Percentiles rank a stretch among this genome's conserved stretches.
phyloP scores from a whole-genome alignment of 2,888 invertebrate species.

The Apoderus coryli region DNA sequence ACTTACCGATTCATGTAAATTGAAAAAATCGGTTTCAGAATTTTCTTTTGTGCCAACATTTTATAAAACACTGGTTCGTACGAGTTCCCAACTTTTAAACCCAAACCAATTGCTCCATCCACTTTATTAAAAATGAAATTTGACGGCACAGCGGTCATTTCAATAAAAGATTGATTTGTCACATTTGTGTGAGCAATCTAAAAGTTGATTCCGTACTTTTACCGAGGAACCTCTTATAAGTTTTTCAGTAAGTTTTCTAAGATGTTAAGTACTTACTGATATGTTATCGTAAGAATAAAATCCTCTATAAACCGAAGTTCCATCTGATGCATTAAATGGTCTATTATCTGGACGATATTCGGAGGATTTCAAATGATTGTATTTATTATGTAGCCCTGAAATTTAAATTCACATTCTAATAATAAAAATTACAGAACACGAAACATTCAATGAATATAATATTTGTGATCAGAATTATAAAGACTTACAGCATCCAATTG shows the following conservation, averaged over 20 bases:
- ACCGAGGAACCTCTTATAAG: neutral
- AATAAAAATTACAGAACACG: too few relatives aligned
- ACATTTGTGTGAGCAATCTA: constrained; percentile 42
- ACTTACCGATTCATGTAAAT: constrained; percentile 52
- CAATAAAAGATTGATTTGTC: constrained; percentile 52
- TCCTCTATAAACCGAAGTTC: constrained; percentile 45
- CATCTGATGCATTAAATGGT: constrained; percentile 39
- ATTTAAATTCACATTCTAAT: too few relatives aligned
- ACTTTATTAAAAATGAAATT: constrained; percentile 50
- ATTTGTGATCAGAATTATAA: too few relatives aligned
- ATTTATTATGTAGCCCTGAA: constrained; percentile 49
- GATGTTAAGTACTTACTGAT: constrained; percentile 36
- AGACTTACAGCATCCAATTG: constrained; percentile 36
- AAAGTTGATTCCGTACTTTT: constrained; percentile 10
- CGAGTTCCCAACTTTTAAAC: constrained; percentile 35
- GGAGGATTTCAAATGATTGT: constrained; percentile 49
- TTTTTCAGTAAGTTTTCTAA: constrained; percentile 1
- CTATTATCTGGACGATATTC: constrained; percentile 48
- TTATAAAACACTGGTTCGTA: constrained; percentile 52
- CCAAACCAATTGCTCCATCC: constrained; percentile 58
- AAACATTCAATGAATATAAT: too few relatives aligned
- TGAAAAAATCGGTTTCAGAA: constrained; percentile 44
- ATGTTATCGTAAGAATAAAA: constrained; percentile 51
- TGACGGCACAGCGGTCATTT: constrained; percentile 49
- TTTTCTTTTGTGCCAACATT: constrained; percentile 39